Percentiles rank a stretch among this genome's conserved stretches.
These are phyloP conservation scores for Oryzias dopingdopingensis DNA, from an alignment of 2,797 vertebrate genomes.

Conservation along the genomic window DNA sequence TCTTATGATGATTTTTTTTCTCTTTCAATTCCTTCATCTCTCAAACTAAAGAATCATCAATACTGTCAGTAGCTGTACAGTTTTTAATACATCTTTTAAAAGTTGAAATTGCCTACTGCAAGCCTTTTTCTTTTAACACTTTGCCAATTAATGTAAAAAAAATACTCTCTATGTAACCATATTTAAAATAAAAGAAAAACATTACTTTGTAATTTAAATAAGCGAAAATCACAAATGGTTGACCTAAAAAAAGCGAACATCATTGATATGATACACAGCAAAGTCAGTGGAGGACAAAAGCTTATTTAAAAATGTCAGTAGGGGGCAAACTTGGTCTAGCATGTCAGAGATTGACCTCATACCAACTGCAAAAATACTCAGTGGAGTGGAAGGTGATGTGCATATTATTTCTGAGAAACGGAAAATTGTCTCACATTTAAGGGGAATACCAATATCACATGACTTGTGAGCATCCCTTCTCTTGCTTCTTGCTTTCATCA, in stretches of 20 bases:
- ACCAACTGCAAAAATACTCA: slow-evolving; percentile 26
- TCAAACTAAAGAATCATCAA: no score
- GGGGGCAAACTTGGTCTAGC: slow-evolving; percentile 73
- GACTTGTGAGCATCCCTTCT: slow-evolving; percentile 10
- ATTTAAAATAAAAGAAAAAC: no score
- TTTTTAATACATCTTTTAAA: no score
- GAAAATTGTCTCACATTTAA: slow-evolving; percentile 15
- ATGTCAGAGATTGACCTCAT: slow-evolving; percentile 42
- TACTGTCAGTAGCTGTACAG: no score
- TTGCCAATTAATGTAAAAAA: no score
- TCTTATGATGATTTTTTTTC: no score
- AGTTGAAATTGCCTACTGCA: no score
- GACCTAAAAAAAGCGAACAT: slow-evolving; percentile 5
- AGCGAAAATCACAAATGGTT: neutral
- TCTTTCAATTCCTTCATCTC: no score
- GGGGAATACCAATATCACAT: slow-evolving; percentile 5
- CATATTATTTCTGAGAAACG: slow-evolving; percentile 11
- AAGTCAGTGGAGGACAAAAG: slow-evolving; percentile 13
- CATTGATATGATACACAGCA: slow-evolving; percentile 22
- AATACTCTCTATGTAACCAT: no score
- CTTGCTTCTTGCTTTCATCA: slow-evolving; percentile 17
- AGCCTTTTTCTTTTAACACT: no score
- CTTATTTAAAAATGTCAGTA: slow-evolving; percentile 58
- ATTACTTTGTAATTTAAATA: no score
- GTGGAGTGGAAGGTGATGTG: slow-evolving; percentile 5